These are phyloP conservation scores for Hetaerina titia DNA, from an alignment of 2,888 invertebrate genomes.

Conservation along the genomic window DNA sequence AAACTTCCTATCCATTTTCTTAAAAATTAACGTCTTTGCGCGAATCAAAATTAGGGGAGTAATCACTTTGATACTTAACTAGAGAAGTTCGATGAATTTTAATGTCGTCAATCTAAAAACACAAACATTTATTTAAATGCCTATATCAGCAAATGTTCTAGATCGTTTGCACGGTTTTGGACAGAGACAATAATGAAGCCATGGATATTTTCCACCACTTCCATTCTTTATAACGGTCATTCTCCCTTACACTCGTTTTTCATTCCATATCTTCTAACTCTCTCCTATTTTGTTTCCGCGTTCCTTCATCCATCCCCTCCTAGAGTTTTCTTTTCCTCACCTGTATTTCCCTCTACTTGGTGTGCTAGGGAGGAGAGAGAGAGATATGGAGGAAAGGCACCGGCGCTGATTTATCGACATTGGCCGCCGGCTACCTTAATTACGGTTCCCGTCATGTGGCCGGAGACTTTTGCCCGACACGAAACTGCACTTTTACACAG, in stretches of 20 bases:
- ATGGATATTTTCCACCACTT: no score
- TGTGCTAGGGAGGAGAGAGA: not conserved
- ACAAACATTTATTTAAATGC: no score
- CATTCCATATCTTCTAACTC: not conserved
- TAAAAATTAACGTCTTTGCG: no score
- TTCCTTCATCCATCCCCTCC: not conserved
- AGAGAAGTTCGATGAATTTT: no score
- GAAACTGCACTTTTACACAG: slow-evolving; percentile 62
- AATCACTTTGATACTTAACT: no score
- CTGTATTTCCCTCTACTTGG: not conserved
- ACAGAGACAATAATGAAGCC: no score
- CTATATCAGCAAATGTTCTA: no score
- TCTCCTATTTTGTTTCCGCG: not conserved
- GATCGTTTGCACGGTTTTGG: no score
- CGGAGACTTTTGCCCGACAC: slow-evolving; percentile 60
- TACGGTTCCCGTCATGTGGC: slow-evolving; percentile 64
- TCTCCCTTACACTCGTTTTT: not conserved
- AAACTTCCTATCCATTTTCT: no score
- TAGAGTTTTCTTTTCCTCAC: not conserved
- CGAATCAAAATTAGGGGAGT: no score
- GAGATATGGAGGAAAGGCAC: slow-evolving; percentile 37
- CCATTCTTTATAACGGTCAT: not conserved
- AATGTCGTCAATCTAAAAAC: no score
- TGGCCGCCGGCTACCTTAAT: slow-evolving; percentile 52
- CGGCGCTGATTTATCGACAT: slow-evolving; percentile 59